Conservation (phyloP, 2,888 invertebrate genomes). For the Pseudococcus jackbeardsleyi region DNA sequence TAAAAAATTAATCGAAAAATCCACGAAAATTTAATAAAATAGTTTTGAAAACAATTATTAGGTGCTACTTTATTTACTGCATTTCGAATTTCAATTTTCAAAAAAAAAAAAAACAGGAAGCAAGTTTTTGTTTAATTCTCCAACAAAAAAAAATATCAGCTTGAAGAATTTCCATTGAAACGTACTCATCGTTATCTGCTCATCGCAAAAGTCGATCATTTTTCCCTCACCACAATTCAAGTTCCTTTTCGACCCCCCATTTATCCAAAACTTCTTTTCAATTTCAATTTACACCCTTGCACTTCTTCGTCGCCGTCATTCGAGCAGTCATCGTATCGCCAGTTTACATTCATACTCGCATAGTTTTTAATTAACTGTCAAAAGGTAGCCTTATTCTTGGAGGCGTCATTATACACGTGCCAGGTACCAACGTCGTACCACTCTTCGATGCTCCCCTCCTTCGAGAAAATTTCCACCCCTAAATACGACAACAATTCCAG, state of each 20-base stretch:
- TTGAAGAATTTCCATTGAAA: too few species aligned
- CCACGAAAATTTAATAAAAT: too few species aligned
- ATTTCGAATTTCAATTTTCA: too few species aligned
- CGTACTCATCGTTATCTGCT: not conserved
- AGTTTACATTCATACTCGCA: not conserved
- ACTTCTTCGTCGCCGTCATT: not conserved
- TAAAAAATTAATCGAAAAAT: too few species aligned
- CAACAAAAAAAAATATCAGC: too few species aligned
- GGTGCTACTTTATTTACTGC: too few species aligned
- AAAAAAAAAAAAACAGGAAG: too few species aligned
- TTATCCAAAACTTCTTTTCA: not conserved
- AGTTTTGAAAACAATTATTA: too few species aligned
- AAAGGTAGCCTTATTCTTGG: constrained; percentile 16
- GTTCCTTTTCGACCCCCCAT: not conserved
- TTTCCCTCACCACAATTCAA: not conserved
- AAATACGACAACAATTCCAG: not conserved
- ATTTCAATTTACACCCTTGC: constrained; percentile 12
- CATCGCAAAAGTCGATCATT: not conserved
- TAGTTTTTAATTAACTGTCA: constrained; percentile 23
- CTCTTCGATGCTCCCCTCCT: not conserved
- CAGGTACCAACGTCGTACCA: constrained; percentile 28
- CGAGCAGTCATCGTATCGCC: not conserved
- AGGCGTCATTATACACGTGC: constrained; percentile 37
- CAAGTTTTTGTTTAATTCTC: too few species aligned
- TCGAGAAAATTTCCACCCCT: not conserved